phyloP scores from a whole-genome alignment of 2,113 vertebrate genomes.

The Cyphomyrus plagiostoma region DNA sequence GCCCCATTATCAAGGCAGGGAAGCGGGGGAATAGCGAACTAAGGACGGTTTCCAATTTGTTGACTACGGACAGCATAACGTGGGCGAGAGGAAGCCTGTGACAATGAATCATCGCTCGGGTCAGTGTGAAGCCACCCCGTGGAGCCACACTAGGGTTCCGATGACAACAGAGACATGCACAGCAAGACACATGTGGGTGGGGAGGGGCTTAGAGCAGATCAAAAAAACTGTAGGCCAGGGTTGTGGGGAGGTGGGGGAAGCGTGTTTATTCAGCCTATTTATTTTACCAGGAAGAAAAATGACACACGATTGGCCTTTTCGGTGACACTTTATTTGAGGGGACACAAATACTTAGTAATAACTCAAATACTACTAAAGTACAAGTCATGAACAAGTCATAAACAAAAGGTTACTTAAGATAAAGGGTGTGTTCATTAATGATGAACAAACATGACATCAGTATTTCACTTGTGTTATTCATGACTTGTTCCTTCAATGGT shows the following conservation, averaged over 20 bases:
- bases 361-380: not conserved
- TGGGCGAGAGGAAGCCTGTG: not conserved
- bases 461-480: no score
- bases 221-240: not conserved
- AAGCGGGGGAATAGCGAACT: not conserved
- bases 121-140: not conserved
- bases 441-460: no score
- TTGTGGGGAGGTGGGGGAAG: not conserved
- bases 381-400: not conserved
- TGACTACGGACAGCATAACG: not conserved
- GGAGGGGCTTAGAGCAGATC: not conserved
- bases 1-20: not conserved
- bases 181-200: not conserved
- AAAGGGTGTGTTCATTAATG: no score
- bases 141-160: not conserved
- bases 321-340: not conserved
- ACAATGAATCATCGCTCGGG: not conserved
- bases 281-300: not conserved
- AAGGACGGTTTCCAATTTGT: not conserved
- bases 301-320: no score
- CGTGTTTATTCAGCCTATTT: not conserved
- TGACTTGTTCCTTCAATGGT: no score
- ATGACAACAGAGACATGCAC: not conserved
- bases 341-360: not conserved
- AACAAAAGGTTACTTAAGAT: no score